Evolutionary conservation across 2,113 vertebrate genomes (phyloP).

Genomic region (Taxidea taxus): DNA sequence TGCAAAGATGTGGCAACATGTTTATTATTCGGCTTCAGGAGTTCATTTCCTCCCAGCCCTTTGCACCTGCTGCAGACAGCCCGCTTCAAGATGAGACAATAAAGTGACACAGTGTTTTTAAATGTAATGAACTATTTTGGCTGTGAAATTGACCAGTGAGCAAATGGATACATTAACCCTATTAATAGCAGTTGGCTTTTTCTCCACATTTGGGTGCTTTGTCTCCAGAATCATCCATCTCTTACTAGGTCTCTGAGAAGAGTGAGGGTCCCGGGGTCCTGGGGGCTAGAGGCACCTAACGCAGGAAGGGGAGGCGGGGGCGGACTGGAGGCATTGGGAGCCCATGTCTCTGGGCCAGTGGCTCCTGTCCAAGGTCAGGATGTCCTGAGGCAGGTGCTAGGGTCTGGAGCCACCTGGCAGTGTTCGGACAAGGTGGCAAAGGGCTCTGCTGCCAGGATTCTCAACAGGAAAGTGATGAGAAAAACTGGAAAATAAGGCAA

Average conservation of each 20-base stretch:
- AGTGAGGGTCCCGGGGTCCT: not conserved
- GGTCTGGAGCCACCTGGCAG: not conserved
- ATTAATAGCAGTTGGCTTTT: not conserved
- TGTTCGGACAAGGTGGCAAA: not conserved
- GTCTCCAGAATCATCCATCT: not conserved
- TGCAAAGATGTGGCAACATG: not conserved
- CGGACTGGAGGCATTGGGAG: not conserved
- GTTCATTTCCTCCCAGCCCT: fast-evolving
- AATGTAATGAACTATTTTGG: not conserved
- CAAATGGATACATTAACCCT: not conserved
- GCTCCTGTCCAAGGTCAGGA: not conserved
- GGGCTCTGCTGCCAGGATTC: not conserved
- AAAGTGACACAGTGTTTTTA: not conserved
- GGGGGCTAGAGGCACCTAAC: not conserved
- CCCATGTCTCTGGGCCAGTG: not conserved
- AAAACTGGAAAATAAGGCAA: not conserved
- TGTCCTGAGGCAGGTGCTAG: not conserved
- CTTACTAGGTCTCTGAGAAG: not conserved
- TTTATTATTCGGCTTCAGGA: not conserved
- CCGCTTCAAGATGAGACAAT: not conserved
- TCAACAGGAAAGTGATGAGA: not conserved
- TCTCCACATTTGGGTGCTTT: not conserved
- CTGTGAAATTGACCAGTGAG: not conserved
- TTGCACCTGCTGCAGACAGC: not conserved
- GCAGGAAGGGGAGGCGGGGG: not conserved